phyloP scores from a whole-genome alignment of 2,113 vertebrate genomes.

The Tachuris rubrigastra region DNA sequence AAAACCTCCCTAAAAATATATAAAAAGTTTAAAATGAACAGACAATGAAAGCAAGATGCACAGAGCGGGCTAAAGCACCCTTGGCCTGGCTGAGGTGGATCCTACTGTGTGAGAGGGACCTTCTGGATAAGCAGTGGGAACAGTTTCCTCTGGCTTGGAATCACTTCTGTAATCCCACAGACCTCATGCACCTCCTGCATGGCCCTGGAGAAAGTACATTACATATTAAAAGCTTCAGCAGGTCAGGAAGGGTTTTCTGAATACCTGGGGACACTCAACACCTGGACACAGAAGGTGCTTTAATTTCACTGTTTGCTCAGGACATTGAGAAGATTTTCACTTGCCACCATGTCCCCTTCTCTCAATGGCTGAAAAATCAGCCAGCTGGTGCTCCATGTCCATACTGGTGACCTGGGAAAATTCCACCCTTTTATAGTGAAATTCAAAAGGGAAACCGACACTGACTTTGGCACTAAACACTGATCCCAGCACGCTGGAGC shows the following conservation, averaged over 20 bases:
- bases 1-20: background rate
- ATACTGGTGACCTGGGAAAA: background rate
- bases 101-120: background rate
- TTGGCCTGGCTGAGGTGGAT: too few relatives aligned
- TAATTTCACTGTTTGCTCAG: background rate
- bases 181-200: background rate
- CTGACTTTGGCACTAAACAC: background rate
- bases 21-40: background rate
- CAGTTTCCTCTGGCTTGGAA: background rate
- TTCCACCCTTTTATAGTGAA: background rate
- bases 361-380: background rate
- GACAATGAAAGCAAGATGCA: background rate
- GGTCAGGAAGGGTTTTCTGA: background rate
- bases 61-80: background rate
- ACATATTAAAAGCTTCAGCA: background rate
- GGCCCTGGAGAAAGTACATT: rapidly evolving
- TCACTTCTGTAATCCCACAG: too few relatives aligned
- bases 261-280: background rate
- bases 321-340: background rate
- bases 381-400: background rate
- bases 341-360: rapidly evolving
- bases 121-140: background rate
- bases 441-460: background rate
- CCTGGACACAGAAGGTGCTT: background rate
- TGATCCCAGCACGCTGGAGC: background rate